Evolutionary conservation across 30 jellyfish, hydroid and myxozoan species (phyloP).

Genomic region (Pelagia noctiluca): DNA sequence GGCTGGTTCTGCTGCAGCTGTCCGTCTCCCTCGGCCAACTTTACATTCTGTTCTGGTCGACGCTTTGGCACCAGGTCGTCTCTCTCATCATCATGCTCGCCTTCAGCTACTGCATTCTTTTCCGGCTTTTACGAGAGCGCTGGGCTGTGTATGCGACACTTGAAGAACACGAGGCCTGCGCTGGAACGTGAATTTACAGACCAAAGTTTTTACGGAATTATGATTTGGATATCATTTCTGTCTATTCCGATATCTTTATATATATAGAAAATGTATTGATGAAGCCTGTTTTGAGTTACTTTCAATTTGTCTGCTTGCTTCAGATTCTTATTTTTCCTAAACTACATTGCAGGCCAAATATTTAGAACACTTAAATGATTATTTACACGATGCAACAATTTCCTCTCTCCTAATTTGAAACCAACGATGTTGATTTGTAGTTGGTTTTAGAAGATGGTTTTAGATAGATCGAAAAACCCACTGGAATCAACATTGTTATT

Average conservation of each 20-base stretch:
- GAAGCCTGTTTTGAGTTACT: too few species aligned
- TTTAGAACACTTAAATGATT: too few species aligned
- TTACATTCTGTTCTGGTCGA: constrained; percentile 63
- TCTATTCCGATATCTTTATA: constrained; percentile 46
- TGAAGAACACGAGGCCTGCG: constrained; percentile 94
- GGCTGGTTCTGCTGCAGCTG: constrained; percentile 81
- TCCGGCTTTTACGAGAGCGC: constrained; percentile 92
- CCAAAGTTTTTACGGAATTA: constrained; percentile 10
- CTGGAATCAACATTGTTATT: too few species aligned
- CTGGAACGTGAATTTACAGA: constrained; percentile 57
- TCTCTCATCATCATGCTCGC: constrained; percentile 72
- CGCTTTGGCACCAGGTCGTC: constrained; percentile 83
- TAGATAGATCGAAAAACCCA: too few species aligned
- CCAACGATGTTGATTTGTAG: too few species aligned
- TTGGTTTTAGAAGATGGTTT: too few species aligned
- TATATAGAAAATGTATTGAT: constrained; percentile 51
- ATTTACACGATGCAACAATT: too few species aligned
- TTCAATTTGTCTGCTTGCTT: too few species aligned
- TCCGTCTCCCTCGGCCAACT: constrained; percentile 45
- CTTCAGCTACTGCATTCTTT: constrained; percentile 74
- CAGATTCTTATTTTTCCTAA: too few species aligned
- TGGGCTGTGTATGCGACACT: constrained; percentile 97
- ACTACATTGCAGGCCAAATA: too few species aligned
- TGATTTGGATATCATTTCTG: constrained; percentile 11
- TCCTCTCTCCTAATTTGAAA: too few species aligned